These are phyloP conservation scores for Melinopterus prodromus DNA, from an alignment of 2,888 invertebrate genomes.

Conservation along the genomic window DNA sequence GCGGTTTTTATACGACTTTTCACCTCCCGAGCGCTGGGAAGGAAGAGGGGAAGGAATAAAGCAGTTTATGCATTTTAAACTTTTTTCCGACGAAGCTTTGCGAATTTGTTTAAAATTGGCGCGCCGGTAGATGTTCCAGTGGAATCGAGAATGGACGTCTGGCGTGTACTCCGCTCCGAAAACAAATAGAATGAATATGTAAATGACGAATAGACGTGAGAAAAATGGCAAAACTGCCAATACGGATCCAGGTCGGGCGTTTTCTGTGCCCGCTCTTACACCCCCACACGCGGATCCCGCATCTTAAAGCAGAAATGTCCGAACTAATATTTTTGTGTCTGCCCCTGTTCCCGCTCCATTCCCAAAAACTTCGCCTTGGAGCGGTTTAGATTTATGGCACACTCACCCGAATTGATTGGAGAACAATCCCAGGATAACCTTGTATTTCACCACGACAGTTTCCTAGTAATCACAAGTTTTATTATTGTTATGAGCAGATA, in stretches of 20 bases:
- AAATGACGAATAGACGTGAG: conserved; percentile 4
- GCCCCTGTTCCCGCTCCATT: background rate
- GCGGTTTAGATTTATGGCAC: background rate
- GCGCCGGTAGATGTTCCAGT: background rate
- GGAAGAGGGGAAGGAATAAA: background rate
- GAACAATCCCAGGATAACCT: background rate
- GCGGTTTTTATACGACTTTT: background rate
- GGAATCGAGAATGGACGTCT: background rate
- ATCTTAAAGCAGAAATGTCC: conserved; percentile 4
- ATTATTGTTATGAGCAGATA: background rate
- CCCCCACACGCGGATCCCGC: background rate
- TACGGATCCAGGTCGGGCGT: background rate
- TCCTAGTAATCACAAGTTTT: background rate
- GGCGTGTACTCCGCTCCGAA: conserved; percentile 4
- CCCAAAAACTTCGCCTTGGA: background rate
- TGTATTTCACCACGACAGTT: background rate
- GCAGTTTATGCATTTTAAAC: conserved; percentile 4
- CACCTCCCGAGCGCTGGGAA: background rate
- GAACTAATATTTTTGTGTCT: background rate
- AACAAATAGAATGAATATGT: conserved; percentile 4
- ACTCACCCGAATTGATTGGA: background rate
- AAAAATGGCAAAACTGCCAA: conserved; percentile 4
- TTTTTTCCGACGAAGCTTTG: background rate
- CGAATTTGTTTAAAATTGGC: background rate
- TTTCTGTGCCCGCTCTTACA: no score